Evolutionary conservation across 92 coral and sea anemone species (phyloP), one percentile per base, ranked within the genome.

Genomic region (Bergia sp.): DNA sequence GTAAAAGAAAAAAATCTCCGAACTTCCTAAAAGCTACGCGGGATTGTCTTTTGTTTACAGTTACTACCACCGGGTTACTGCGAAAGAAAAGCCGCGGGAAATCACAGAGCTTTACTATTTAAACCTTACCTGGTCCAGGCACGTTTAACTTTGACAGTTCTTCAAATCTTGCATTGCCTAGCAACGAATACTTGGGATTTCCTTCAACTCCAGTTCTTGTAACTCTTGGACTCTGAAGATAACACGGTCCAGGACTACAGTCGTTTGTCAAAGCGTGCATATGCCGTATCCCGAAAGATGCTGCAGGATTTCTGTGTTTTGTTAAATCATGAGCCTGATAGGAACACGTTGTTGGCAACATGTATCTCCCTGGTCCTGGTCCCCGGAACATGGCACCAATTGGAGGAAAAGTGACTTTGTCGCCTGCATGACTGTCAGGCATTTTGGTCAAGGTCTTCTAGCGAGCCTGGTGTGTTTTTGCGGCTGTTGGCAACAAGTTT

Each of bases 341-440:
- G 5, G 82, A 69, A 29, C 93, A 87, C 0, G 91, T 80, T 0
- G 94, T 90, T 55, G 94, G 94, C 9, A 94, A 89, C 89, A 74
- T 39, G 61, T 94, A 92, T 85, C 91, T 79, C 2, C 94, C 94
- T 0, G 96, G 94, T 0, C 96, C 96, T 2, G 96, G 96, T 20
- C 96, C 96, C 1, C 96, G 91, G 72, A 91, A 89, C 10, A 78
- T 79, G 2, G 96, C 96, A 13, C 89, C 92, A 61, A 94, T 94
- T 18, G 90, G 92, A 7, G 96, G 96, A 0, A 94, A 73, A 41
- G 73, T 88, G 10, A 94, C 90, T 29, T 85, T 82, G 57, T 91
- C 84, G 21, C 91, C 92, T 1, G 77, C 85, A n/a, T 78, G 88
- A 72, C 87, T 85, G 64, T 94, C 94, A 38, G 96, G 94, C 96